Evolutionary conservation across 2,797 vertebrate genomes (phyloP).

Genomic region (Serranus cabrilla): DNA sequence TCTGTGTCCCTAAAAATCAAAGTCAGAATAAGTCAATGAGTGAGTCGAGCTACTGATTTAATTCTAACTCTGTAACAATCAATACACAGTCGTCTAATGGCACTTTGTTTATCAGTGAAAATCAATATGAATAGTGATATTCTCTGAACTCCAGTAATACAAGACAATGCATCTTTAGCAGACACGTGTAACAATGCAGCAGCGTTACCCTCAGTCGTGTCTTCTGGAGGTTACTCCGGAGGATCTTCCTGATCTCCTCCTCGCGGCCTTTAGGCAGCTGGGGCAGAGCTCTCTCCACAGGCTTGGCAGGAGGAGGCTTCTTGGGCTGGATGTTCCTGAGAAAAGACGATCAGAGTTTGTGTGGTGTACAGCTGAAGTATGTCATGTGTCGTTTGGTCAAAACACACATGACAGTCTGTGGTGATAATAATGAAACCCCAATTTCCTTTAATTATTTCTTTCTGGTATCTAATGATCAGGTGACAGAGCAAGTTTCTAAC

Average conservation of each 20-base stretch:
- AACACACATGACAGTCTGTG: neutral
- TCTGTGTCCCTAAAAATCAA: neutral
- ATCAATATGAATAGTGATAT: slow-evolving; percentile 12
- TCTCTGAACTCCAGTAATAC: neutral
- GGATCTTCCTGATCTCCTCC: slow-evolving; percentile 97
- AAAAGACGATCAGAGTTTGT: neutral
- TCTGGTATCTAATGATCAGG: neutral
- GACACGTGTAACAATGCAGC: neutral
- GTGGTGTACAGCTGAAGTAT: neutral
- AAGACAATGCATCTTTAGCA: neutral
- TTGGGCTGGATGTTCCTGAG: slow-evolving; percentile 95
- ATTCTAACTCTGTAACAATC: slow-evolving; percentile 6
- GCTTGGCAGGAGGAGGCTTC: slow-evolving; percentile 71
- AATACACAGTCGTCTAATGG: slow-evolving; percentile 9
- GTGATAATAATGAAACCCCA: neutral
- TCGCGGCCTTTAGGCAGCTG: slow-evolving; percentile 93
- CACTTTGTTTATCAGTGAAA: neutral
- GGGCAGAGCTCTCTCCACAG: slow-evolving; percentile 85
- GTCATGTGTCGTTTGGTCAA: neutral
- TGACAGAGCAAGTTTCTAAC: neutral
- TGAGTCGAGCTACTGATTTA: slow-evolving; percentile 32
- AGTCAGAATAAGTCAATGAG: slow-evolving; percentile 21
- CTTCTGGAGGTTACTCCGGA: slow-evolving; percentile 94
- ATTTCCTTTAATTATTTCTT: neutral
- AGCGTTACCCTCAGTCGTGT: slow-evolving; percentile 93